phyloP scores from a whole-genome alignment of 2,888 invertebrate species.

The Pyrgus malvae region DNA sequence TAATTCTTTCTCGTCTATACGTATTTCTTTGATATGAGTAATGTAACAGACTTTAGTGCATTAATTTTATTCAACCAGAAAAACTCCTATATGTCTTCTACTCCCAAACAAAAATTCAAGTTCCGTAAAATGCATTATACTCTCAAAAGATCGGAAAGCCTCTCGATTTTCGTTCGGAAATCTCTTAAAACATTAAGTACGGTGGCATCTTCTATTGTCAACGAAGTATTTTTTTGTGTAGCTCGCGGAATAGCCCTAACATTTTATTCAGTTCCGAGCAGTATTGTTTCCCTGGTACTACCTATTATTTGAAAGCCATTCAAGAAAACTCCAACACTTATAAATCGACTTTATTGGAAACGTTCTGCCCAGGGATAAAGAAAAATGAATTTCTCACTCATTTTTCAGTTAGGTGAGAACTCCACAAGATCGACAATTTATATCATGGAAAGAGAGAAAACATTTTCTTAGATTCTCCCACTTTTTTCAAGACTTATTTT shows the following conservation, averaged over 20 bases:
- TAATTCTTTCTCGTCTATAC: too few species aligned
- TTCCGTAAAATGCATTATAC: background rate
- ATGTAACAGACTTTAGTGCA: too few species aligned
- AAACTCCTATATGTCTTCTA: too few species aligned
- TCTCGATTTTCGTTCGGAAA: background rate
- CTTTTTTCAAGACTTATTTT: conserved; percentile 10
- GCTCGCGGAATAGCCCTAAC: background rate
- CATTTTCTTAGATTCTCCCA: conserved; percentile 4
- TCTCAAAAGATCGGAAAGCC: background rate
- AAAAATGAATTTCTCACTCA: conserved; percentile 27
- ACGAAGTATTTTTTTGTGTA: background rate
- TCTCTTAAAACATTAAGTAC: background rate
- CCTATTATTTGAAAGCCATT: background rate
- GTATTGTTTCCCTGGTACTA: background rate
- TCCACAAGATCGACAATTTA: conserved; percentile 9
- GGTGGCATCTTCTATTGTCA: background rate
- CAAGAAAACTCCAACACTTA: background rate
- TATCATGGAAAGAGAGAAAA: background rate
- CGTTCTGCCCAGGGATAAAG: conserved; percentile 23
- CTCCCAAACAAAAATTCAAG: too few species aligned
- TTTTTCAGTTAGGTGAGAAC: conserved; percentile 32
- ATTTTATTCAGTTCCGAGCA: conserved; percentile 4
- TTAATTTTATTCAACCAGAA: too few species aligned
- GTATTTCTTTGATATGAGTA: too few species aligned
- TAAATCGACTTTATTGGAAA: conserved; percentile 12